Base-by-base conservation (phyloP, 2,797 vertebrate genomes). In the Pangasius mekongensis region DNA sequence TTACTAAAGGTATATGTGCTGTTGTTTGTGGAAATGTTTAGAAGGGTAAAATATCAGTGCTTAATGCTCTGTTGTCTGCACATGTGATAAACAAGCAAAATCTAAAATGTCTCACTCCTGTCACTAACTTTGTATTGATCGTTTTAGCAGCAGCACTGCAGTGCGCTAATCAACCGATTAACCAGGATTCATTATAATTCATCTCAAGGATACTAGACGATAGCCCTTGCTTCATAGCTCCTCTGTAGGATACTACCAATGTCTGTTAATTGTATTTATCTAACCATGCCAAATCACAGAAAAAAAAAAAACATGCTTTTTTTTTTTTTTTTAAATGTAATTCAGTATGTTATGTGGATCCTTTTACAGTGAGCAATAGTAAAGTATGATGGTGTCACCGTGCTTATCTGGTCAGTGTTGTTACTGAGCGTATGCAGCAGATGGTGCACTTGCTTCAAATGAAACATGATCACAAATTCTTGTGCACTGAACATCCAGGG, bases 371-470 rank as follows among this genome's bases (percentile, higher is more conserved):
- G 39, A 39, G 9, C 36, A 73, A 16, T 83, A 30, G 24, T 71
- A 30, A 52, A 18, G 2, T 49, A 39, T 83, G 56, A 83, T 52
- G 18, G 18, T 49, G 39, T 67, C 64, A 43, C 6, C n/a, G 8
- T 18, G 24, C 18, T 49, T 27, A 43, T 14, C 33, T 24, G 27
- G 14, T 10, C 36, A 39, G 36, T 58, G 83, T 54, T 62, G 64
- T 73, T 62, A 73, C 22, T 39, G 54, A 39, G 64, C 11, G n/a
- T 39, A 49, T 62, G 64, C 87, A 88, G 54, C 84, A 88, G 87
- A 54, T 82, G 87, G 87, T 6, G 76, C 30, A 36, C 54, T 86
- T 86, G 84, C 39, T 80, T 64, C 76, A 64, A 86, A 52, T 88
- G 8, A 52, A 52, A 49, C 80, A 60, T 33, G 36, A 36, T 0